Base-by-base conservation (phyloP, 2,113 vertebrate species). In the Tupaia tana region DNA sequence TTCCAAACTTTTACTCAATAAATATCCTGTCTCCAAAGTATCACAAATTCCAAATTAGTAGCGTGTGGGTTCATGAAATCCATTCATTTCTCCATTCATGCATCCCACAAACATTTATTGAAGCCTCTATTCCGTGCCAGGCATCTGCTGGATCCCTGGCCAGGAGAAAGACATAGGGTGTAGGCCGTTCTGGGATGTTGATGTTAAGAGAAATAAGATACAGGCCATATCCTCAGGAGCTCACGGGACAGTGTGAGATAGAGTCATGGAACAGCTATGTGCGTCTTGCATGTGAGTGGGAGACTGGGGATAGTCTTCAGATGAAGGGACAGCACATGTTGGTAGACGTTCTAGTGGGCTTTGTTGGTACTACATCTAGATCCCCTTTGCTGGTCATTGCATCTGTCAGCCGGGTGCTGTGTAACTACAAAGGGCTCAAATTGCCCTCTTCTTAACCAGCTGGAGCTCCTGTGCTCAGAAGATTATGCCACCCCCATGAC, bases 51-150 rank as follows among this genome's bases (percentile, higher is more conserved):
- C 95, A 97, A 97, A 97, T 95, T 95, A 96, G 85, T 88, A 97
- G 82, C 3, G 14, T 97, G 96, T 88, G 92, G 94, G 93, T 90
- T 97, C 96, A 74, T 82, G 88, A 96, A 94, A 97, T 94, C 94
- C 95, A 95, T 97, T 97, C 95, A 97, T 93, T 96, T 95, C 95
- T 93, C 95, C 96, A 97, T 97, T 97, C 97, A 96, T 97, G 96
- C 92, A 86, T 95, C 94, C 92, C 92, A 89, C 94, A 96, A 85
- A 95, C 78, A 97, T 95, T 90, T 93, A 95, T 6, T 82, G 82
- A 92, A 90, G 59, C 13, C 56, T 74, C 87, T 31, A 0, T 73
- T 92, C 67, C 13, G 15, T 87, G 95, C 92, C 96, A 96, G 90
- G 80, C 92, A 91, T 91, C 92, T 91, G 77, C 63, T 67, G 84